Base-by-base conservation (phyloP, 2,113 vertebrate genomes). In the Heterotis niloticus region DNA sequence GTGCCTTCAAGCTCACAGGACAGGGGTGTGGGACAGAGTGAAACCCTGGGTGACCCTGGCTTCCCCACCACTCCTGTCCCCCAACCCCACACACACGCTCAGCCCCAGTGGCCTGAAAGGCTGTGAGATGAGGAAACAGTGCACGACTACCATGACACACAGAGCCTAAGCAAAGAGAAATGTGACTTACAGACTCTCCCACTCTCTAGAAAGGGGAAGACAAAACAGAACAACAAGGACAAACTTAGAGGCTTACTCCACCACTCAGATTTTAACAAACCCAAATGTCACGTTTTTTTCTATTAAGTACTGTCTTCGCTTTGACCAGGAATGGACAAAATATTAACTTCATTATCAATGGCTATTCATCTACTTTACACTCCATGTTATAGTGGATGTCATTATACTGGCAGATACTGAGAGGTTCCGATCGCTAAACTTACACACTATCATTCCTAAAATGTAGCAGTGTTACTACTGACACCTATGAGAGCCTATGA, bases 111-210 rank as follows among this genome's bases (percentile, higher is more conserved):
- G 10, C 20, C 60, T 70, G 17, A 67, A 80, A n/a, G 69, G 54
- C n/a, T n/a, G 56, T 57, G 44, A 80, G 29, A 67, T 74, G 75
- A 82, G 78, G 81, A 87, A 79, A 83, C 64, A 29, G 79, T 76
- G 64, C 76, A 79, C n/a, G 75, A 83, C 71, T 60, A 81, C 78
- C 68, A 54, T 79, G 78, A 87, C 82, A 88, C 80, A 86, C 68
- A 83, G 34, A 26, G 82, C 77, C 79, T 79, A 84, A 78, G 78
- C 81, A 88, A 91, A 91, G 86, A 90, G 79, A 90, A 85, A 92
- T 85, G 82, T 82, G 65, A 98, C 96, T 98, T 96, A 99, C 96
- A 99, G 95, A 86, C 85, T 95, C 94, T 92, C 96, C 96, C 96
- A 98, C 88, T 98, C 96, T 93, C 96, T 99, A 93, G 79, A 91